Base-by-base conservation (phyloP, 2,888 invertebrate genomes). In the Gisinianus flammeolus region DNA sequence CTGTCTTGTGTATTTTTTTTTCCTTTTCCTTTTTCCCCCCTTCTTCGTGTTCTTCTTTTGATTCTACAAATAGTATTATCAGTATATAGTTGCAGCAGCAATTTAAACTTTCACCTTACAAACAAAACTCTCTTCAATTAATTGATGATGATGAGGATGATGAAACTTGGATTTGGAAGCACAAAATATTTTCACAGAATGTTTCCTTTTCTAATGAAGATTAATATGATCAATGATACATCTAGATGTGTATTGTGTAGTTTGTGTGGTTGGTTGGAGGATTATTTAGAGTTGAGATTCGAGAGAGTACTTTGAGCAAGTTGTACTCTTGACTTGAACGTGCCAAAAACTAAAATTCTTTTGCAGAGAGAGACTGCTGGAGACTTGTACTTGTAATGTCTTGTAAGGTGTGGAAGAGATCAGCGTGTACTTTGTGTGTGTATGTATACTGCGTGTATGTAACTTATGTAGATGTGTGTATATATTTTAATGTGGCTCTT, bases 291-390 rank as follows among this genome's bases (percentile, higher is more conserved):
- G n/a, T n/a, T n/a, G n/a, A n/a, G n/a, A n/a, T n/a, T n/a, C n/a
- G 19, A 44, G 12, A 19, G 44, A 28, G 28, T 62, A 12, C 22
- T 26, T 62, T 26, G 28, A 26, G 62, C 56, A 26, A 62, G 62
- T 62, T 74, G 24, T 52, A 52, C 74, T 64, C 74, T 74, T 74
- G 74, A 66, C 74, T 64, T 74, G 74, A 74, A 33, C 64, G 35
- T 74, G 66, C 74, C 64, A 74, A 74, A 74, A 64, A 74, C 74
- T 74, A 66, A 74, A 66, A 44, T 67, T 67, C 67, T 22, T 35
- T 28, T 52, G 4, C 52, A 66, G 74, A 74, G 64, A 74, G 44
- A 6, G 44, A 44, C 44, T n/a, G 54, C 19, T 58, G 56, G 22
- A 62, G 62, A 26, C 26, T 26, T 12, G 8, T 58, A 24, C 22